These are phyloP conservation scores for Helicorthomorpha holstii DNA, from an alignment of 1,140 invertebrate species.

Conservation along the genomic window DNA sequence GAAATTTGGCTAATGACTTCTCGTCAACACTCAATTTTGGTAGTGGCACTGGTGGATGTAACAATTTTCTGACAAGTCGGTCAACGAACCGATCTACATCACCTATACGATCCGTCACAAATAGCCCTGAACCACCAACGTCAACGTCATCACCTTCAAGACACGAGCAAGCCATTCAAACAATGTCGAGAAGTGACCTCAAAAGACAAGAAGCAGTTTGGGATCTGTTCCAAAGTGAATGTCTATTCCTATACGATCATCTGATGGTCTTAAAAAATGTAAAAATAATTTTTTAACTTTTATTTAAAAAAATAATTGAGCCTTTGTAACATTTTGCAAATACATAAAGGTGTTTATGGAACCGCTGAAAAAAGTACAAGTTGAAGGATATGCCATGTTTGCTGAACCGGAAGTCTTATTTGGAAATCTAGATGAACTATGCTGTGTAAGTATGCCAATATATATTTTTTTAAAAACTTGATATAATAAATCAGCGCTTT, in stretches of 20 bases:
- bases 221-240: constrained; percentile 52
- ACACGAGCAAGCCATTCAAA: constrained; percentile 1
- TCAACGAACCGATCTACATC: not conserved
- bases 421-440: constrained; percentile 50
- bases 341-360: constrained; percentile 45
- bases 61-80: not conserved
- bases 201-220: constrained; percentile 42
- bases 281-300: constrained; percentile 17
- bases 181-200: constrained; percentile 10
- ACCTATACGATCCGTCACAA: not conserved
- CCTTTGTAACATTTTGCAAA: constrained; percentile 6
- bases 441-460: constrained; percentile 32
- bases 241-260: constrained; percentile 46
- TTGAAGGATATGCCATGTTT: constrained; percentile 48
- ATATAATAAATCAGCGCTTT: not conserved
- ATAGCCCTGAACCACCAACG: not conserved
- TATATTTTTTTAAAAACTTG: not conserved
- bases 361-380: constrained; percentile 48
- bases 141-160: not conserved
- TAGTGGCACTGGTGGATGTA: not conserved
- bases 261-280: constrained; percentile 53
- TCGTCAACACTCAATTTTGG: not conserved
- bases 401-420: constrained; percentile 49
- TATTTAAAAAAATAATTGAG: too few species aligned
- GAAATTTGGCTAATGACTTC: not conserved